These are phyloP conservation scores for Scytalopus superciliaris DNA, from an alignment of 2,113 vertebrate species.

Conservation along the genomic window DNA sequence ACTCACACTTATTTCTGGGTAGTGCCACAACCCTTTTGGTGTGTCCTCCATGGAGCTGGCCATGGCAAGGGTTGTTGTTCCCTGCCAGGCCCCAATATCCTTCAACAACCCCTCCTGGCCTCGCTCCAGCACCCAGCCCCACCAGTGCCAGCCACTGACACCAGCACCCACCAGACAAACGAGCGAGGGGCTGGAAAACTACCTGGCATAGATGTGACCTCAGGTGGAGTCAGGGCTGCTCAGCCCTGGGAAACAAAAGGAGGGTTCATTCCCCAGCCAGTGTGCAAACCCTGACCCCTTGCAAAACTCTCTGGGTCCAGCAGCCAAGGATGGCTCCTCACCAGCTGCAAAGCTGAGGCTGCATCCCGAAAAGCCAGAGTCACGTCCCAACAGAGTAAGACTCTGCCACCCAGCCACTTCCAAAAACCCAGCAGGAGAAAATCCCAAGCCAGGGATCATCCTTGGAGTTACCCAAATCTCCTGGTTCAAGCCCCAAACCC, in stretches of 20 bases:
- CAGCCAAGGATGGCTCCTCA: rapidly evolving
- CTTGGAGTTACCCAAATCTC: neutral
- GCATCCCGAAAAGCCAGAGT: neutral
- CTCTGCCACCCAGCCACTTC: neutral
- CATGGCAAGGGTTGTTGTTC: neutral
- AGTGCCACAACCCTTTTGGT: neutral
- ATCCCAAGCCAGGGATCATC: neutral
- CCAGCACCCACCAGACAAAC: neutral
- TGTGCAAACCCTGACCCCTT: neutral
- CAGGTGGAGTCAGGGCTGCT: neutral
- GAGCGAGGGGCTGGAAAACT: neutral
- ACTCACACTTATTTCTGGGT: neutral
- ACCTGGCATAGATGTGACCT: rapidly evolving
- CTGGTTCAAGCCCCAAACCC: neutral
- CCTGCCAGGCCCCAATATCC: neutral
- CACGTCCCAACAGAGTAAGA: neutral
- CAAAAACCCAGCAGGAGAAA: neutral
- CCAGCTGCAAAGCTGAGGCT: neutral
- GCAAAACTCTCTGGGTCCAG: neutral
- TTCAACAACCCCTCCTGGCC: neutral
- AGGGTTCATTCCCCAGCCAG: neutral
- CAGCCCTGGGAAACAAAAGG: neutral
- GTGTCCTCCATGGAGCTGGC: neutral
- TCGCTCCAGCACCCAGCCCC: neutral
- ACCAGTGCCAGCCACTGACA: rapidly evolving